phyloP scores from a whole-genome alignment of 2,888 invertebrate genomes.

The Sycophila texana region DNA sequence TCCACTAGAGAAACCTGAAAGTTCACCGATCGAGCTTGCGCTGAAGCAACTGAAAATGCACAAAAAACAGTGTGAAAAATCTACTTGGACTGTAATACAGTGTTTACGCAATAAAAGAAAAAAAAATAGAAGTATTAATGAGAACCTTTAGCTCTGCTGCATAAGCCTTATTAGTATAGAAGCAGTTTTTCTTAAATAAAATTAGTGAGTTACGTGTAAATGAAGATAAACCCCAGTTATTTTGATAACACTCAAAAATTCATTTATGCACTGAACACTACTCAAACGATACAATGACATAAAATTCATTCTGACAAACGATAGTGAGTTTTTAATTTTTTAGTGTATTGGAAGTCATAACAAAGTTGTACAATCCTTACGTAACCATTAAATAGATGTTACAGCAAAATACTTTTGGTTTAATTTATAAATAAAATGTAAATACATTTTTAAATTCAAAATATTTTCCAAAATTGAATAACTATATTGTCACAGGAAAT shows the following conservation, averaged over 20 bases:
- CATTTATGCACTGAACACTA: not conserved
- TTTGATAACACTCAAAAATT: not conserved
- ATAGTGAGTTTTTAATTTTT: not conserved
- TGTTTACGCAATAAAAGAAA: constrained; percentile 22
- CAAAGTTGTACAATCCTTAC: not conserved
- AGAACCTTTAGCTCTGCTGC: not conserved
- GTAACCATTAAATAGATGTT: not conserved
- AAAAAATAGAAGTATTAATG: not conserved
- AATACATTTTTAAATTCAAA: not conserved
- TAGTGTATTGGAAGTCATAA: not conserved
- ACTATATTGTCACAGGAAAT: not conserved
- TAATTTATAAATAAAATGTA: not conserved
- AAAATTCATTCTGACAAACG: not conserved
- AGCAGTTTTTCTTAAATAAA: not conserved
- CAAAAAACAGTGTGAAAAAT: constrained; percentile 51
- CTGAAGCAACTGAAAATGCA: constrained; percentile 63
- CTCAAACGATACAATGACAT: not conserved
- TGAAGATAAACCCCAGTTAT: not conserved
- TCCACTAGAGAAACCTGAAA: constrained; percentile 70
- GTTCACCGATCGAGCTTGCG: constrained; percentile 66
- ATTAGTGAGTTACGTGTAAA: not conserved
- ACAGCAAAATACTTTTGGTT: not conserved
- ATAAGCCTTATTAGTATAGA: not conserved
- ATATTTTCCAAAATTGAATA: not conserved
- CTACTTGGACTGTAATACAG: constrained; percentile 37